Conservation (phyloP, 2,888 invertebrate genomes). For the Cheilosia pagana region DNA sequence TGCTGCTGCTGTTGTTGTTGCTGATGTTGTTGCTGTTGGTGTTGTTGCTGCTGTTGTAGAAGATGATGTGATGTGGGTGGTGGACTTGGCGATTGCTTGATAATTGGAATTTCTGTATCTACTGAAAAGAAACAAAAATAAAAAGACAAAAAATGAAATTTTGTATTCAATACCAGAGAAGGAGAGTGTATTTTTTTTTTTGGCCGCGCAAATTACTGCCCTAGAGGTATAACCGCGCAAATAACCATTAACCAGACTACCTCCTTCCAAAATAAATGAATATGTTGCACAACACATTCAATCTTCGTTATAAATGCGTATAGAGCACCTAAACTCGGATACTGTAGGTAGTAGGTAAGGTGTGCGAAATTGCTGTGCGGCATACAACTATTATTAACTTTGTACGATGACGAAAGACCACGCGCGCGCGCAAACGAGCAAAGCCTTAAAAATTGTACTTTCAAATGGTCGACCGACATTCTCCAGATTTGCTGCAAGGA, state of each 20-base stretch:
- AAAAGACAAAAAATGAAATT: conserved; percentile 48
- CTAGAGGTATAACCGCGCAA: conserved; percentile 48
- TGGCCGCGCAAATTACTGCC: conserved; percentile 56
- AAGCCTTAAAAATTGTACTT: conserved; percentile 73
- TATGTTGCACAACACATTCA: conserved; percentile 42
- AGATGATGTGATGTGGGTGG: conserved; percentile 81
- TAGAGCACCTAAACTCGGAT: conserved; percentile 43
- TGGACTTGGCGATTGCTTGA: conserved; percentile 84
- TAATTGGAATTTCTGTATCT: conserved; percentile 84
- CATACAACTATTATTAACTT: conserved; percentile 72
- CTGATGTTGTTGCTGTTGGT: conserved; percentile 80
- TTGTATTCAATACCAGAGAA: conserved; percentile 4
- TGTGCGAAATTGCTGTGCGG: conserved; percentile 69
- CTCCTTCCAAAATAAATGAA: conserved; percentile 8
- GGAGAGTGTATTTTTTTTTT: conserved; percentile 36
- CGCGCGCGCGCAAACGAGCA: conserved; percentile 42
- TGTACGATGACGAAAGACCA: conserved; percentile 67
- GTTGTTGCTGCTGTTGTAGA: conserved; percentile 79
- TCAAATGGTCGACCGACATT: conserved; percentile 73
- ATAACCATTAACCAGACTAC: conserved; percentile 49
- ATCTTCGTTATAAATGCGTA: conserved; percentile 55
- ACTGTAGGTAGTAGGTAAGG: conserved; percentile 43
- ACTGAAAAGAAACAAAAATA: conserved; percentile 76
- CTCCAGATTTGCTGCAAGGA: conserved; percentile 73
- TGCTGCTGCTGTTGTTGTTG: conserved; percentile 69